phyloP scores from a whole-genome alignment of 2,113 vertebrate species.

The Fregetta grallaria region DNA sequence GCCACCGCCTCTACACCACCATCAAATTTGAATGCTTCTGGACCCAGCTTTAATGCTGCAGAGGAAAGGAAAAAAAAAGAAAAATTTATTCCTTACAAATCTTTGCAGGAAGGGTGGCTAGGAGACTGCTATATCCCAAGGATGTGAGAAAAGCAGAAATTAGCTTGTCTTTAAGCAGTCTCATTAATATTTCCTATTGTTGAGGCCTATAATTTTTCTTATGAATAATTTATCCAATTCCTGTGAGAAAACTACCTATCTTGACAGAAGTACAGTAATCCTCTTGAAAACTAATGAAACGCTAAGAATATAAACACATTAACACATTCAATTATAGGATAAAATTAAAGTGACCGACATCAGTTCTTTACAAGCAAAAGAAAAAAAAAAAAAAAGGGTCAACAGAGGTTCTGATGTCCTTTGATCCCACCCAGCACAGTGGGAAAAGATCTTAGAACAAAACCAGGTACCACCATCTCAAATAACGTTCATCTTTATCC shows the following conservation, averaged over 20 bases:
- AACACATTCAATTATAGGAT: background rate
- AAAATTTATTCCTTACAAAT: background rate
- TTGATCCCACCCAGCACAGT: background rate
- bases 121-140: background rate
- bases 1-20: slow-evolving; percentile 94
- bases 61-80: background rate
- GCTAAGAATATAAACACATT: background rate
- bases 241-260: slow-evolving; percentile 10
- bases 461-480: background rate
- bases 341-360: background rate
- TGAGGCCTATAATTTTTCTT: slow-evolving; percentile 22
- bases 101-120: background rate
- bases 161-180: background rate
- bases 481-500: background rate
- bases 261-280: background rate
- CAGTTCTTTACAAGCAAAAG: background rate
- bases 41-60: slow-evolving; percentile 92
- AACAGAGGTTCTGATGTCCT: background rate
- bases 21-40: slow-evolving; percentile 98
- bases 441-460: background rate
- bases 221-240: slow-evolving; percentile 30
- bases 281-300: slow-evolving; percentile 33
- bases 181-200: slow-evolving; percentile 29
- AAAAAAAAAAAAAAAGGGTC: background rate
- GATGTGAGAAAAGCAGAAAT: background rate